phyloP scores from a whole-genome alignment of 1,140 invertebrate genomes.

The Grapholita molesta region DNA sequence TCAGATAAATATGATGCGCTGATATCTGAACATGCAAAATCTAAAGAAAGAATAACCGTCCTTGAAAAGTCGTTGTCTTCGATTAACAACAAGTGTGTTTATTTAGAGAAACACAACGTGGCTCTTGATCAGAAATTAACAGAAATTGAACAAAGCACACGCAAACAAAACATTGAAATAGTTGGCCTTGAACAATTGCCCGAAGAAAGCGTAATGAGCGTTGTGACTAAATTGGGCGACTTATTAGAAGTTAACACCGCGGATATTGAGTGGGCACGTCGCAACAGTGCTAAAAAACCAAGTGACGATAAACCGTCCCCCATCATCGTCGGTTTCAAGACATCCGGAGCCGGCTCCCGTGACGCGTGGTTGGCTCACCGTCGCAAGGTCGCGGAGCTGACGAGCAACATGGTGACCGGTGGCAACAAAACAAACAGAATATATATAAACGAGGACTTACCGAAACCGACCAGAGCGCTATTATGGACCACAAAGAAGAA shows the following conservation, averaged over 20 bases:
- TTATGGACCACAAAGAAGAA: slow-evolving; percentile 4
- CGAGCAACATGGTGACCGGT: background rate
- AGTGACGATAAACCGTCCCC: background rate
- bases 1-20: slow-evolving; percentile 25
- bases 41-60: slow-evolving; percentile 20
- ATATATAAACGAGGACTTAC: slow-evolving; percentile 8
- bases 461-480: background rate
- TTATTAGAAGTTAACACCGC: background rate
- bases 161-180: slow-evolving; percentile 18
- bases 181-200: slow-evolving; percentile 23
- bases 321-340: slow-evolving; percentile 15
- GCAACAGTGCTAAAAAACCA: background rate
- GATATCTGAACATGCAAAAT: slow-evolving; percentile 15
- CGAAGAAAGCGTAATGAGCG: slow-evolving; percentile 13
- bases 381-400: background rate
- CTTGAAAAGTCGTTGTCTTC: slow-evolving; percentile 2
- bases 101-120: slow-evolving; percentile 24
- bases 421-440: background rate
- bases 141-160: slow-evolving; percentile 18
- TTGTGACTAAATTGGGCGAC: background rate
- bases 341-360: background rate
- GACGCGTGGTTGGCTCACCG: slow-evolving; percentile 1
- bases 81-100: slow-evolving; percentile 19
- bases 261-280: background rate
- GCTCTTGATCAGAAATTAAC: slow-evolving; percentile 23